A percentile compares a stretch with the other conserved stretches of the same genome.
These are phyloP conservation scores for Bos indicus DNA, from an alignment of 2,113 vertebrate species.

Conservation along the genomic window DNA sequence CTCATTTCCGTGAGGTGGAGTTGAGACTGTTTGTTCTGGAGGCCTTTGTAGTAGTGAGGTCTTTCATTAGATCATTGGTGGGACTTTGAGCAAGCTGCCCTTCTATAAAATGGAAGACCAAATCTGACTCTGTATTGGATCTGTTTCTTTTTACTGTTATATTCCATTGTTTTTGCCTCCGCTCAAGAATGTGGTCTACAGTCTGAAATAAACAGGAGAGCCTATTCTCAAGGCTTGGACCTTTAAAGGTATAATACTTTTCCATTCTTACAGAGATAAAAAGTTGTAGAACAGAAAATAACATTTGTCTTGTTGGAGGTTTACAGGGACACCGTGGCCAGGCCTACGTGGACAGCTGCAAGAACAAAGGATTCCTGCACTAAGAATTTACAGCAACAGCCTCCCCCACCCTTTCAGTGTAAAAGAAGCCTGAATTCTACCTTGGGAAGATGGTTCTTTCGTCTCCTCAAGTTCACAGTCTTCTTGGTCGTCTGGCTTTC, in stretches of 20 bases:
- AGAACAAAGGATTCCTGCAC: background rate
- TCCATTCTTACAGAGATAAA: background rate
- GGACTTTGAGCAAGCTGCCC: background rate
- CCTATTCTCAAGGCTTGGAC: background rate
- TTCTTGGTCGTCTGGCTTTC: background rate
- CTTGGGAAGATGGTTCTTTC: background rate
- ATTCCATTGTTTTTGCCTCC: background rate
- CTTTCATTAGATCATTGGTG: background rate
- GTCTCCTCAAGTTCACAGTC: background rate
- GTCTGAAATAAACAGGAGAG: background rate
- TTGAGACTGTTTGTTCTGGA: background rate
- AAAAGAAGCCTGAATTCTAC: background rate
- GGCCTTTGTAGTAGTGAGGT: background rate
- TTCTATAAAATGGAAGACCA: background rate
- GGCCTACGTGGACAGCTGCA: background rate
- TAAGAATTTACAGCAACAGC: background rate
- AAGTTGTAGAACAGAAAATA: background rate
- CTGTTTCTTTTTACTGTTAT: background rate
- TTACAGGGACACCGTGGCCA: background rate
- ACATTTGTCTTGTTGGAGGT: background rate
- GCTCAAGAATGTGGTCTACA: background rate
- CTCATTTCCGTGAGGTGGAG: background rate
- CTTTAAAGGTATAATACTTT: background rate
- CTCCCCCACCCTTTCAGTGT: background rate
- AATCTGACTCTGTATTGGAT: background rate